These are phyloP conservation scores for Harpalus rubripes DNA, from an alignment of 2,888 invertebrate genomes.

Conservation along the genomic window DNA sequence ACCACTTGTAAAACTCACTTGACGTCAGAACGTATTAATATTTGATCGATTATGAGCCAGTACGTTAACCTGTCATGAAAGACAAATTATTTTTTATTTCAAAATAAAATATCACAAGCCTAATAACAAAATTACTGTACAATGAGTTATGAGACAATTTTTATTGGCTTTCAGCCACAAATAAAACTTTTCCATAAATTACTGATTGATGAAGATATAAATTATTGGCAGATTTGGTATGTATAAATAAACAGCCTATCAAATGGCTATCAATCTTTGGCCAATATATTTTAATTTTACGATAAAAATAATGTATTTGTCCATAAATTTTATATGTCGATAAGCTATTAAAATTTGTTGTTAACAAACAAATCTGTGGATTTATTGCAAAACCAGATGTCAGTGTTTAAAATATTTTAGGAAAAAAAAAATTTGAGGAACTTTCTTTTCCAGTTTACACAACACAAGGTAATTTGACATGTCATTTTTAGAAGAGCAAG, in stretches of 20 bases:
- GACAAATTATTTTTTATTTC: slow-evolving; percentile 25
- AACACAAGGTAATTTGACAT: too few relatives aligned
- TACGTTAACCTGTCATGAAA: slow-evolving; percentile 34
- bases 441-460: too few relatives aligned
- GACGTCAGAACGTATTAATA: slow-evolving; percentile 1
- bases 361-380: neutral
- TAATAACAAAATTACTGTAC: slow-evolving; percentile 36
- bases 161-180: slow-evolving; percentile 12
- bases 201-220: slow-evolving; percentile 43
- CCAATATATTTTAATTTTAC: slow-evolving; percentile 10
- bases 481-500: too few relatives aligned
- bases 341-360: neutral
- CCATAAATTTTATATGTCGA: neutral
- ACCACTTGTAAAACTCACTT: neutral
- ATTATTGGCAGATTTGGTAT: slow-evolving; percentile 19
- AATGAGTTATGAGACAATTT: slow-evolving; percentile 13
- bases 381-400: neutral
- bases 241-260: slow-evolving; percentile 1
- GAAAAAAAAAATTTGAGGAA: too few relatives aligned
- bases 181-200: slow-evolving; percentile 18
- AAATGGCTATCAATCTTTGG: slow-evolving; percentile 1
- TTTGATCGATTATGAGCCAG: slow-evolving; percentile 41
- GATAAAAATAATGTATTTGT: neutral
- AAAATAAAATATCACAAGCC: slow-evolving; percentile 9
- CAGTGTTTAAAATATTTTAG: neutral